Conservation (phyloP, 2,888 invertebrate species). For the Idaea straminata region DNA sequence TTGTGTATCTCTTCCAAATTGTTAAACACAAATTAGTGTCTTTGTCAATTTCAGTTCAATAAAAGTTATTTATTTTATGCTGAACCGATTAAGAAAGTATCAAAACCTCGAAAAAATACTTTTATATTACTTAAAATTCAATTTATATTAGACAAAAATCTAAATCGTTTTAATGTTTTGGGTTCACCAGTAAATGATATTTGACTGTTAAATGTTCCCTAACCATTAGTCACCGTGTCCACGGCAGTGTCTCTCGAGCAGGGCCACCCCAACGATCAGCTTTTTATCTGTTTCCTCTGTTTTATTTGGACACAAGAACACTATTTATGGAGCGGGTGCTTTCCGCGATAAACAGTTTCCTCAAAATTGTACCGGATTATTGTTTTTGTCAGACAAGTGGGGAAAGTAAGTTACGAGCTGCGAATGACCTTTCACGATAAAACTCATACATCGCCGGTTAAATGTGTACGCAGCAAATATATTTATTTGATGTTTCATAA, state of each 20-base stretch:
- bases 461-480: conserved; percentile 20
- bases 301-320: conserved; percentile 59
- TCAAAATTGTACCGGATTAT: conserved; percentile 71
- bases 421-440: conserved; percentile 62
- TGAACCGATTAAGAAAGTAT: too few species aligned
- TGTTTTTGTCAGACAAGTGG: conserved; percentile 69
- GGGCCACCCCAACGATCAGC: conserved; percentile 59
- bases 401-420: conserved; percentile 64
- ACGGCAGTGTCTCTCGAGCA: conserved; percentile 44
- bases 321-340: conserved; percentile 76
- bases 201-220: conserved; percentile 14
- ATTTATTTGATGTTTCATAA: conserved; percentile 33
- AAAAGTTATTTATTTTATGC: too few species aligned
- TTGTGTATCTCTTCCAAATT: not conserved
- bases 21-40: not conserved
- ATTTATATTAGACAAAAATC: not conserved
- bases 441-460: conserved; percentile 23
- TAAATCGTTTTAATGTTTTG: not conserved
- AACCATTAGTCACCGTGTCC: conserved; percentile 56
- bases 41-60: too few species aligned
- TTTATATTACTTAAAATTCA: too few species aligned
- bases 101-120: too few species aligned
- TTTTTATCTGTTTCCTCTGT: conserved; percentile 72
- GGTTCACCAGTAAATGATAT: not conserved
- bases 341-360: conserved; percentile 72